Percentiles rank a stretch among this genome's conserved stretches.
These are phyloP conservation scores for Julus scandinavius DNA, from an alignment of 2,888 invertebrate genomes.

Conservation along the genomic window DNA sequence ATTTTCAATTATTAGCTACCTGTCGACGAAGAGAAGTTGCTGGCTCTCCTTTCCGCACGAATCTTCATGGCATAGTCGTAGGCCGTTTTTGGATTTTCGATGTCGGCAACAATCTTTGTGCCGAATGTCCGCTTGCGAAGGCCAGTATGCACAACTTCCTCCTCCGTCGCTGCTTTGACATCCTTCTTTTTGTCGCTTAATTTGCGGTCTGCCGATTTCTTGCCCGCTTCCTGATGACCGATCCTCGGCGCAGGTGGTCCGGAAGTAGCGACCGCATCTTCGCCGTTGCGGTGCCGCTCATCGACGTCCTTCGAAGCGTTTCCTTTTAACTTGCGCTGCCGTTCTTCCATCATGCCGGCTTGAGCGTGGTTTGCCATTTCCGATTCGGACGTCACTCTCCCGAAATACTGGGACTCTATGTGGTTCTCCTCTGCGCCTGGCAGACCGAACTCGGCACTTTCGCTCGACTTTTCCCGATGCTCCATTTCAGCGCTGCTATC, in stretches of 20 bases:
- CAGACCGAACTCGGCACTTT: neutral
- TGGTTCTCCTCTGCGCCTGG: neutral
- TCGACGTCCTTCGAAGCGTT: neutral
- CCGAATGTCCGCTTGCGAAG: neutral
- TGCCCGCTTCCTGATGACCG: neutral
- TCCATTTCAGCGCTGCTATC: neutral
- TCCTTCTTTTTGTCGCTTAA: neutral
- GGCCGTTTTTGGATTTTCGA: slow-evolving; percentile 49
- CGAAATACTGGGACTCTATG: slow-evolving; percentile 57
- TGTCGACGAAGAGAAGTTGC: neutral
- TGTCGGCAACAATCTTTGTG: neutral
- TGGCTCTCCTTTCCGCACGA: neutral
- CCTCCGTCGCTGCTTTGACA: neutral
- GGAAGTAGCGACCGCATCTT: too few species aligned
- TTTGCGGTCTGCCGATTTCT: neutral
- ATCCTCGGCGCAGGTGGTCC: too few species aligned
- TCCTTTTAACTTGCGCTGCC: neutral
- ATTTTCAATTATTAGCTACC: neutral
- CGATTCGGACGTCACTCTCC: neutral
- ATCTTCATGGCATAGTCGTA: slow-evolving; percentile 35
- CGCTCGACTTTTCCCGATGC: neutral
- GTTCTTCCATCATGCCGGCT: neutral
- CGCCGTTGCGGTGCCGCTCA: too few species aligned
- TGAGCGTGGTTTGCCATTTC: neutral
- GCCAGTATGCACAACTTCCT: neutral